Evolutionary conservation across 2,888 invertebrate genomes (phyloP).

Genomic region (Agelastica alni): DNA sequence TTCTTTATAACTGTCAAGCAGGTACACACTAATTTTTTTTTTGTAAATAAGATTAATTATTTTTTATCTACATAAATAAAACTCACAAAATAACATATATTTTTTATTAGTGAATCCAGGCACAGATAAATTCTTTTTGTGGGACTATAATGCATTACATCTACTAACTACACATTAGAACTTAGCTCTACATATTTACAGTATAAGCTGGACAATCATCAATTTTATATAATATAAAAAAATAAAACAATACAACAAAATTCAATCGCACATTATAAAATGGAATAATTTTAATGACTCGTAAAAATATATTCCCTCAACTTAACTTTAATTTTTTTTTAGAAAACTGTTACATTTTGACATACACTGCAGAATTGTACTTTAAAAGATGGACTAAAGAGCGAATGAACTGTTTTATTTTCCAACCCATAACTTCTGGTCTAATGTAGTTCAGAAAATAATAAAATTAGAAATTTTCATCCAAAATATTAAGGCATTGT

Average conservation of each 20-base stretch:
- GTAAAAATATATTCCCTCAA: too few relatives aligned
- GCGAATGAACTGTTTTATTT: too few relatives aligned
- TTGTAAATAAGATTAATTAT: not conserved
- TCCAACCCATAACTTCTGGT: too few relatives aligned
- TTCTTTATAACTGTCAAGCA: too few relatives aligned
- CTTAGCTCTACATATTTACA: constrained; percentile 49
- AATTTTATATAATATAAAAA: constrained; percentile 18
- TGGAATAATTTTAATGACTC: not conserved
- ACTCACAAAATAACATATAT: constrained; percentile 8
- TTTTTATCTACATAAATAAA: not conserved
- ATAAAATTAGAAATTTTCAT: too few relatives aligned
- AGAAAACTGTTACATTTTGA: too few relatives aligned
- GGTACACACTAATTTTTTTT: too few relatives aligned
- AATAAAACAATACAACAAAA: constrained; percentile 15
- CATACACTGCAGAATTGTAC: too few relatives aligned
- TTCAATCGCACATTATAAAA: constrained; percentile 2
- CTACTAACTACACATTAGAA: constrained; percentile 48
- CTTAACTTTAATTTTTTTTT: too few relatives aligned
- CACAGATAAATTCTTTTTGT: constrained; percentile 56
- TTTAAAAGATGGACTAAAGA: too few relatives aligned
- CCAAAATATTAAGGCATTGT: too few relatives aligned
- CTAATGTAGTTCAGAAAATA: too few relatives aligned
- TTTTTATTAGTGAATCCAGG: constrained; percentile 56
- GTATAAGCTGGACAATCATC: constrained; percentile 28
- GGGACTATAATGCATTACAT: constrained; percentile 52